A percentile compares a stretch with the other conserved stretches of the same genome.
phyloP scores from a whole-genome alignment of 2,888 invertebrate species.

The Acrobasis suavella region DNA sequence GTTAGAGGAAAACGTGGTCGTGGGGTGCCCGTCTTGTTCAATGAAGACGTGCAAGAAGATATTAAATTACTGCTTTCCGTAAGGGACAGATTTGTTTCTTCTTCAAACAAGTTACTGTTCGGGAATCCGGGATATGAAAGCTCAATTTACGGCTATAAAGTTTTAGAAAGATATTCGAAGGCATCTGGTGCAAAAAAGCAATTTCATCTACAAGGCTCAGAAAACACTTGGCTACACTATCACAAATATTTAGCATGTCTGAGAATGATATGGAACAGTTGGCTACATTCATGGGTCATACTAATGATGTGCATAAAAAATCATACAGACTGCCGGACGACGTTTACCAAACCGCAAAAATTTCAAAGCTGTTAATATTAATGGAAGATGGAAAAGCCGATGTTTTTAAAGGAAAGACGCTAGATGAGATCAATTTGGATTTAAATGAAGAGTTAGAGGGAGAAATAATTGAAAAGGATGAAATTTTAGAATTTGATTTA shows the following conservation, averaged over 20 bases:
- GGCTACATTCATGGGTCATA: conserved; percentile 39
- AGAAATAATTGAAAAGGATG: background rate
- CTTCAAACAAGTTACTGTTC: conserved; percentile 30
- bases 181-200: conserved; percentile 40
- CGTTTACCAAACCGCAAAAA: conserved; percentile 33
- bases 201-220: conserved; percentile 41
- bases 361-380: conserved; percentile 40
- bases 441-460: background rate
- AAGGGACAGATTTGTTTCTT: conserved; percentile 25
- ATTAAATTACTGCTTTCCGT: conserved; percentile 31
- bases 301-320: conserved; percentile 37
- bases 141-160: conserved; percentile 35
- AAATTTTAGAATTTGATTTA: background rate
- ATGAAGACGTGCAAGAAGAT: conserved; percentile 36
- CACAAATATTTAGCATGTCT: conserved; percentile 42
- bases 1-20: conserved; percentile 39
- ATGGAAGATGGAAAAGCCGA: conserved; percentile 38
- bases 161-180: conserved; percentile 37
- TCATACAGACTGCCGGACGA: conserved; percentile 35
- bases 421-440: background rate
- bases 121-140: conserved; percentile 14
- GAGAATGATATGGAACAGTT: conserved; percentile 45
- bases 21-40: conserved; percentile 42
- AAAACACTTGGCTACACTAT: conserved; percentile 44
- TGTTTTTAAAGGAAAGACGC: background rate